A percentile compares a stretch with the other conserved stretches of the same genome.
phyloP scores from a whole-genome alignment of 2,888 invertebrate species.

The Dichetophora obliterata region DNA sequence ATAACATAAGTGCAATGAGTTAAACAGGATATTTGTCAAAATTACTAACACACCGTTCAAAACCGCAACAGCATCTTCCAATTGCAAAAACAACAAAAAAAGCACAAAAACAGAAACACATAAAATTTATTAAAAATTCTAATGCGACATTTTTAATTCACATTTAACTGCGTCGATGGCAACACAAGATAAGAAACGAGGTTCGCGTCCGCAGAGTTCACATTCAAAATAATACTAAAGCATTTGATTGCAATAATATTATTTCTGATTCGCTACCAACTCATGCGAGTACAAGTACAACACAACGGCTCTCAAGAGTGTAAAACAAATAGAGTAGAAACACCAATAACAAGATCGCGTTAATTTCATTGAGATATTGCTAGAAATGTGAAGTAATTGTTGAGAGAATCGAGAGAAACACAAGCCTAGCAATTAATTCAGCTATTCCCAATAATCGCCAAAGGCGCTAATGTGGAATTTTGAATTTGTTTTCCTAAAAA shows the following conservation, averaged over 20 bases:
- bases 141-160: conserved; percentile 1
- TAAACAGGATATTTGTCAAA: no score
- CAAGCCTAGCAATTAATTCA: no score
- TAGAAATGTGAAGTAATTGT: not conserved
- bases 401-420: not conserved
- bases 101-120: not conserved
- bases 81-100: not conserved
- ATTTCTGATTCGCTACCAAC: not conserved
- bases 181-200: conserved; percentile 3
- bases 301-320: not conserved
- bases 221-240: conserved; percentile 36
- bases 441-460: no score
- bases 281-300: not conserved
- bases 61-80: no score
- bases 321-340: not conserved
- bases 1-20: no score
- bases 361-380: not conserved
- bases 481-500: no score
- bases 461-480: no score
- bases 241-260: not conserved
- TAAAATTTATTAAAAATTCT: not conserved
- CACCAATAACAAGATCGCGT: not conserved
- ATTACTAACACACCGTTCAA: no score
- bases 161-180: not conserved
- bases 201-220: conserved; percentile 2